Evolutionary conservation across 1,140 invertebrate genomes (phyloP), one percentile per base, ranked within the genome.

Genomic region (Carcinoscorpius rotundicauda): DNA sequence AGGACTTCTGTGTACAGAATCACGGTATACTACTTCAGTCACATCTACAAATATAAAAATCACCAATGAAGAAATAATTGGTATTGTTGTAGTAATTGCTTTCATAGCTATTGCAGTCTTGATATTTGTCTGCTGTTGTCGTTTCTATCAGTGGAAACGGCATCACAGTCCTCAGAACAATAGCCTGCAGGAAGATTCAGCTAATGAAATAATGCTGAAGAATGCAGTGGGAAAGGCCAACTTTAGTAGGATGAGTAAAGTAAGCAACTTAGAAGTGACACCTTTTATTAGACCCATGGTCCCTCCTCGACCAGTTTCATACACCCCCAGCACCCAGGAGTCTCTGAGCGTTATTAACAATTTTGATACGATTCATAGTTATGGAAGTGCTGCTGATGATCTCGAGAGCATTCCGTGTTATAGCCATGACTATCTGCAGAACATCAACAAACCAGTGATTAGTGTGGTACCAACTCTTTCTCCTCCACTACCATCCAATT

Each of bases 311-410:
- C 90, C 89, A 61, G 85, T 86, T 4, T 93, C 91, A 58, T 93
- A 90, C 77, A 89, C 88, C 64, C 87, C 88, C 3, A 87, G 85
- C 75, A 85, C 81, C 29, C 86, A 85, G 71, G 86, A 84, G 60
- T 77, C 77, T 8, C 64, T 77, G 4, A 82, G 85, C 59, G 82
- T 85, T 48, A 76, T 92, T 52, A 94, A 94, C 80, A 93, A 93
- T 78, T 82, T 94, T 73, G 92, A 96, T 78, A 91, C 90, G 51
- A 81, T 94, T 63, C 81, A 91, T 63, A 93, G 89, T 74, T 96
- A 96, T 78, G 91, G 91, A 60, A 94, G 90, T 63, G 91, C 91
- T 55, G 91, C 87, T 29, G 92, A 96, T 77, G 92, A 96, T 73
- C 79, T 95, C 49, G 91, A 97, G 77, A 91, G 87, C 74, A 86